Base-by-base conservation (phyloP, 2,113 vertebrate species). In the Tinamus guttatus region DNA sequence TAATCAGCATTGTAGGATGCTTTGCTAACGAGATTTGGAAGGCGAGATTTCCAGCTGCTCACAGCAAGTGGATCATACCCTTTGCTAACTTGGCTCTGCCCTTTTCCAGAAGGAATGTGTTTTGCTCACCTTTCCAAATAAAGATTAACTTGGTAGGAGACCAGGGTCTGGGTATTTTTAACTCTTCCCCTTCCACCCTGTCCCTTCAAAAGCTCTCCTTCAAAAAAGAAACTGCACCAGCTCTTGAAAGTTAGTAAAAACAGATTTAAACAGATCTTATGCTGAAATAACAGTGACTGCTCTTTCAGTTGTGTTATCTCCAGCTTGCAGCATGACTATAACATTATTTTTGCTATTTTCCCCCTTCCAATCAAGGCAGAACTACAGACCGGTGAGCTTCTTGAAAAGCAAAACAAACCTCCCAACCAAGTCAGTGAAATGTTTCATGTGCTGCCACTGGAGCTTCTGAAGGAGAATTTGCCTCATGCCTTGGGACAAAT, bases 401-500 rank as follows among this genome's bases (percentile, higher is more conserved):
- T 52, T 79, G n/a, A 24, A 92, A 88, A 83, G 28, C 13, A 90
- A 92, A 84, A 14, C 27, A 65, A 85, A 68, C 2, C 3, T 28
- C 40, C n/a, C 40, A 36, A 32, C 18, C 27, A 73, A 93, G 11
- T 13, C 41, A 59, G 6, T 30, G 59, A 81, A 74, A 67, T 32
- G 2, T 41, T 85, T 90, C n/a, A 77, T 82, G 78, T 41, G 7
- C 19, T 60, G 25, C 22, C 68, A 19, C 16, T 87, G 47, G 56
- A 75, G 14, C 8, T 27, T 63, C 69, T 81, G 62, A 75, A 89
- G 28, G 38, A 49, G 92, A 79, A 81, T 60, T 75, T 93, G 3
- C 62, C 81, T 88, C 27, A 32, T 65, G 54, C 17, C 38, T 81
- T 64, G n/a, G 32, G 81, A 90, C 40, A 93, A 90, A 71, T 8